These are phyloP conservation scores for Mongoloraphidia duomilia DNA, from an alignment of 2,888 invertebrate species.

Conservation along the genomic window DNA sequence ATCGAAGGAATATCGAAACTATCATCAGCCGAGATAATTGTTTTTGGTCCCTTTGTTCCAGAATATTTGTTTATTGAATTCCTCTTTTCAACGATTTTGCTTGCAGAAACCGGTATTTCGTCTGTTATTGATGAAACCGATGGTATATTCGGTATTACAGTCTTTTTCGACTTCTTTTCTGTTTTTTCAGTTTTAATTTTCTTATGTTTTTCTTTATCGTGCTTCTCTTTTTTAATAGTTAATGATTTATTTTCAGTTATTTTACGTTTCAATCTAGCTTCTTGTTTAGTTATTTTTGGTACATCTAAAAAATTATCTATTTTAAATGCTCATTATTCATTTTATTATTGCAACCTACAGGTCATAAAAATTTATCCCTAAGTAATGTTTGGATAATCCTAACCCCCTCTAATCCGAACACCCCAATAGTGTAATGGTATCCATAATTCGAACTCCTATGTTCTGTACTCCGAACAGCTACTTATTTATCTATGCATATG, in stretches of 20 bases:
- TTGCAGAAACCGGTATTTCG: slow-evolving; percentile 25
- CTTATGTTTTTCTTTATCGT: slow-evolving; percentile 22
- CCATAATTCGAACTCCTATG: too few species aligned
- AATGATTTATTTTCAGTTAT: slow-evolving; percentile 27
- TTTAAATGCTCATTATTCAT: neutral
- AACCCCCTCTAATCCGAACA: too few species aligned
- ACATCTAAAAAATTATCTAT: slow-evolving; percentile 1
- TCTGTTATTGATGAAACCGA: slow-evolving; percentile 23
- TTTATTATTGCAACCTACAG: neutral
- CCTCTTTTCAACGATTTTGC: slow-evolving; percentile 22
- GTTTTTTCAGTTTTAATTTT: slow-evolving; percentile 25
- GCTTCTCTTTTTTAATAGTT: slow-evolving; percentile 30
- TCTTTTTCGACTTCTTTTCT: slow-evolving; percentile 27
- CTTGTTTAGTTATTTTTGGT: slow-evolving; percentile 21
- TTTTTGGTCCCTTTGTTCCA: slow-evolving; percentile 17
- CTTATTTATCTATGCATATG: too few species aligned
- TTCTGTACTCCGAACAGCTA: too few species aligned
- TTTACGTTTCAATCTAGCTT: slow-evolving; percentile 34
- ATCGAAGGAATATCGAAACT: slow-evolving; percentile 35
- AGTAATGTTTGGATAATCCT: too few species aligned
- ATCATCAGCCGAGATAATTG: slow-evolving; percentile 19
- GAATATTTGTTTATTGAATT: slow-evolving; percentile 19
- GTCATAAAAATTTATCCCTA: neutral
- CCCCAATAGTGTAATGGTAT: too few species aligned
- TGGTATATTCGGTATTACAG: slow-evolving; percentile 19